Base-by-base conservation (phyloP, 2,113 vertebrate genomes). In the Psophia crepitans region DNA sequence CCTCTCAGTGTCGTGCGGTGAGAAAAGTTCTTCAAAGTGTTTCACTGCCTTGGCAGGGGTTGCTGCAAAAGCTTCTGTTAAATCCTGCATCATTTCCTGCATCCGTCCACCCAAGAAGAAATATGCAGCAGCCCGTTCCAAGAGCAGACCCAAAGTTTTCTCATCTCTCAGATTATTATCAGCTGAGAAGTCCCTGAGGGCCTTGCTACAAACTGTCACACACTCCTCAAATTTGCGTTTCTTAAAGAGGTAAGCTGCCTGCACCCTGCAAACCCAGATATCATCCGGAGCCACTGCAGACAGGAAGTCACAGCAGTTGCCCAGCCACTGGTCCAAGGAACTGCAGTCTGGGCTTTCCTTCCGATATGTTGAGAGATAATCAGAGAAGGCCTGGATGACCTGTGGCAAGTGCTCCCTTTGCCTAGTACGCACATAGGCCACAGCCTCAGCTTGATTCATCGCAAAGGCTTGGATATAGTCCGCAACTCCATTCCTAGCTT, bases 381-480 rank as follows among this genome's bases (percentile, higher is more conserved):
- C 71, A 39, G 56, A 96, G 68, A 99, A 98, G 27, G 98, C 92
- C 14, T 96, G 68, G 30, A 98, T 49, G 65, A 99, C 94, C 81
- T 37, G 95, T 11, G 98, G 96, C 35, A 99, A 76, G 78, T 99
- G 97, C 24, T 98, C 98, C 51, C 49, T 96, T 94, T 99, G 99
- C 92, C 98, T 98, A 22, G 78, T 73, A 28, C 60, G 97, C 14
- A 99, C 68, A 12, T 99, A 98, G 74, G 84, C 90, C 74, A 96
- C 97, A 0, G 98, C 97, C 80, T 98, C 97, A 1, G 93, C 53
- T 23, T 56, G 93, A 12, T 98, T 94, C 3, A 77, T 82, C 37
- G 33, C 77, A 41, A 99, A 99, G 21, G 98, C 98, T 63, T 97
- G 98, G 33, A 99, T 89, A 41, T 99, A 99, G 69, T 98, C 98